Evolutionary conservation across 2,888 invertebrate species (phyloP), one percentile per base, ranked within the genome.

Genomic region (Drosophila emarginata): DNA sequence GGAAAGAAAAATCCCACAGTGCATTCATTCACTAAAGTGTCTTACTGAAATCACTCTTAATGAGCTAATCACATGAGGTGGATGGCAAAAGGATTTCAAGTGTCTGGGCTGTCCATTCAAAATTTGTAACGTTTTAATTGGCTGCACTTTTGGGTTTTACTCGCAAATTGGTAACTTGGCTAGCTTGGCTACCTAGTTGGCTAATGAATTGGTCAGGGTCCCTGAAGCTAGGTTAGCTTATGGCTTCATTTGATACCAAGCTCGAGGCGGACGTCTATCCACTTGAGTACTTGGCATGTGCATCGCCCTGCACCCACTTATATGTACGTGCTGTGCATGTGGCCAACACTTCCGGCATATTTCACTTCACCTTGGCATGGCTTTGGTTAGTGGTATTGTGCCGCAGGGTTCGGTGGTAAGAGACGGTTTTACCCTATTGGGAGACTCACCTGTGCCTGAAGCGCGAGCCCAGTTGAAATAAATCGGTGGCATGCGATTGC

Each of bases 381-480:
- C 45, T 45, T 45, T 45, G 40, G 18, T 45, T 45, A 11, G 11
- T 21, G 4, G 45, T 28, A 23, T n/a, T n/a, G n/a, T 40, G 23
- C 32, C 11, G 32, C 32, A 32, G 9, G n/a, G 23, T 12, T 11
- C 15, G 23, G n/a, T 15, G 15, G 23, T 15, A 11, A n/a, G 15
- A 4, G 28, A 28, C 4, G 28, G 5, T 28, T 28, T 6, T 28
- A 6, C 5, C 28, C 7, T 28, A 1, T 28, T 7, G 11, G 12
- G 12, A 61, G 61, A 81, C 90, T 90, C 93, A 95, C 95, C 96
- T 96, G 93, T 95, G 96, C 91, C 96, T 94, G 89, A 96, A 94
- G 91, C 96, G 94, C 75, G 96, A 95, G 80, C 96, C 96, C 76
- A 96, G 92, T 53, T 96, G 94, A 92, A 96, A 96, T 82, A 96